Evolutionary conservation across 2,888 invertebrate species (phyloP).

Genomic region (Eledone cirrhosa): DNA sequence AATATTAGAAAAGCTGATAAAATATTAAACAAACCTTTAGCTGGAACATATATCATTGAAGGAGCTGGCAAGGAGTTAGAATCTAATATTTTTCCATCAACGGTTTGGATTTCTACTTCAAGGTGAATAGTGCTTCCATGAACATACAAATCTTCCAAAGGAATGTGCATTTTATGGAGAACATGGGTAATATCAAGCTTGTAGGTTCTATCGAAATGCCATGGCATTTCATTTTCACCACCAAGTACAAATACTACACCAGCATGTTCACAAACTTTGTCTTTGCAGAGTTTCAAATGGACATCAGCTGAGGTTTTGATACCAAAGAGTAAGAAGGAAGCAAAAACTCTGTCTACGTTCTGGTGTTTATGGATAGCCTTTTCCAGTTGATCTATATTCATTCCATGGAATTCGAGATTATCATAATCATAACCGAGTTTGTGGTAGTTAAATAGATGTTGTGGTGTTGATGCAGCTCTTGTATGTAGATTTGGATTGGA

Average conservation of each 20-base stretch:
- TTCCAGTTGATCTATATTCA: conserved; percentile 23
- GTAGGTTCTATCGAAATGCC: conserved; percentile 38
- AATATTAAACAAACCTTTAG: conserved; percentile 31
- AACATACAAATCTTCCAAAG: conserved; percentile 33
- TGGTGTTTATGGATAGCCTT: not conserved
- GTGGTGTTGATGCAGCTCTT: conserved; percentile 19
- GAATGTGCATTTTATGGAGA: conserved; percentile 29
- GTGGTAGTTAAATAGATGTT: conserved; percentile 30
- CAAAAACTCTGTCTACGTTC: conserved; percentile 15
- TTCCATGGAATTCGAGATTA: conserved; percentile 29
- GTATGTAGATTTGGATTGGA: conserved; percentile 26
- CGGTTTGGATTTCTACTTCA: conserved; percentile 33
- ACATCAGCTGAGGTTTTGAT: conserved; percentile 30
- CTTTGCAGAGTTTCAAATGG: conserved; percentile 16
- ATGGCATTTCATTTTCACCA: conserved; percentile 40
- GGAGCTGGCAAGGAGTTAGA: not conserved
- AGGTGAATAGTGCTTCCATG: conserved; percentile 34
- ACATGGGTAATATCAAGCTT: conserved; percentile 37
- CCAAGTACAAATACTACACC: conserved; percentile 41
- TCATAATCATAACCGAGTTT: conserved; percentile 30
- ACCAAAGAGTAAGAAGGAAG: conserved; percentile 27
- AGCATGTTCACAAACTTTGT: conserved; percentile 25
- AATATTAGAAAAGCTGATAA: not conserved
- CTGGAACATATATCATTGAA: conserved; percentile 31
- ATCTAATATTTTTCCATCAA: conserved; percentile 29